phyloP scores from a whole-genome alignment of 2,888 invertebrate genomes.

The Brenthis ino region DNA sequence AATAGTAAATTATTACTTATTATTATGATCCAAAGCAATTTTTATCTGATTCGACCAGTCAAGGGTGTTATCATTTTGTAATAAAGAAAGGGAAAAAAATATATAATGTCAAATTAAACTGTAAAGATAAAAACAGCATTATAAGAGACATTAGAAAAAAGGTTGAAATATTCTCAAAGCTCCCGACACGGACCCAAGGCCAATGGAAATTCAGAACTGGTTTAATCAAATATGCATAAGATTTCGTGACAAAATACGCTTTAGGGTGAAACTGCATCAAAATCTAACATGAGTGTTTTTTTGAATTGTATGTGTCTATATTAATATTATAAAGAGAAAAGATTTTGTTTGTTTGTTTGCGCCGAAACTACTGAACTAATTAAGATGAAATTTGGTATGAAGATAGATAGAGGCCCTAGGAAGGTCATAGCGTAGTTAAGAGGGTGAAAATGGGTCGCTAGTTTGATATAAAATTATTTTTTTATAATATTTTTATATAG shows the following conservation, averaged over 20 bases:
- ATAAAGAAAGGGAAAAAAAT: conserved; percentile 3
- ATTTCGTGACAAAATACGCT: conserved; percentile 30
- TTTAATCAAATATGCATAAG: conserved; percentile 26
- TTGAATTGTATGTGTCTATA: neutral
- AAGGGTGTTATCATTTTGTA: neutral
- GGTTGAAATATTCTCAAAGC: conserved; percentile 20
- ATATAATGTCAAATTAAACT: conserved; percentile 14
- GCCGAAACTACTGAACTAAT: too few relatives aligned
- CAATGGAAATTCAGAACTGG: conserved; percentile 16
- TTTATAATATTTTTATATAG: too few relatives aligned
- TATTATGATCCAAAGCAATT: too few relatives aligned
- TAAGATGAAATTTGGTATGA: too few relatives aligned
- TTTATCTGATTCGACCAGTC: conserved; percentile 12
- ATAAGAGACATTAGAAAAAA: conserved; percentile 23
- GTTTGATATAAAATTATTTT: too few relatives aligned
- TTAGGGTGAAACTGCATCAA: conserved; percentile 13
- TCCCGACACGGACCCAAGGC: conserved; percentile 26
- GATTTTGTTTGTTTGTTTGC: too few relatives aligned
- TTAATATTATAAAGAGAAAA: too few relatives aligned
- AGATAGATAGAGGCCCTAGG: too few relatives aligned
- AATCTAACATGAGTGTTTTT: neutral
- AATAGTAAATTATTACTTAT: too few relatives aligned
- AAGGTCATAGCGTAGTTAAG: too few relatives aligned
- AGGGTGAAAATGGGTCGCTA: too few relatives aligned
- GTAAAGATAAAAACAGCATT: conserved; percentile 20